A percentile compares a stretch with the other conserved stretches of the same genome.
These are phyloP conservation scores for Synanceia verrucosa DNA, from an alignment of 2,797 vertebrate genomes.

Conservation along the genomic window DNA sequence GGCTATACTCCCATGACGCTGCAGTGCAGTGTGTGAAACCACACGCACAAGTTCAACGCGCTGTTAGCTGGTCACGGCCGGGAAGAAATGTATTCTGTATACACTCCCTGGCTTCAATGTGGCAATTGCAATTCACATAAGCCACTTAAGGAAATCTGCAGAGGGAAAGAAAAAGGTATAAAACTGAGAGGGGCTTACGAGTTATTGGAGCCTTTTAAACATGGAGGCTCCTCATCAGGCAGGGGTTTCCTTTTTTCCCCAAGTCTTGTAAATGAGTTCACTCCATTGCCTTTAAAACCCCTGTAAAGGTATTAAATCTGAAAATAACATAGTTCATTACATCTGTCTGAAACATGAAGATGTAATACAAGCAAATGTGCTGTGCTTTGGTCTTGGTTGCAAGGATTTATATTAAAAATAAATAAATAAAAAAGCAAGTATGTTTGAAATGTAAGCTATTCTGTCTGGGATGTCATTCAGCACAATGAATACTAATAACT, in stretches of 20 bases:
- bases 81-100: slow-evolving; percentile 62
- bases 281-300: slow-evolving; percentile 67
- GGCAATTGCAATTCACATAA: slow-evolving; percentile 78
- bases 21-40: slow-evolving; percentile 63
- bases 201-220: slow-evolving; percentile 74
- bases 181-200: slow-evolving; percentile 68
- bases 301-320: slow-evolving; percentile 70
- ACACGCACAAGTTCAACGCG: slow-evolving; percentile 55
- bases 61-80: slow-evolving; percentile 66
- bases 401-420: slow-evolving; percentile 27
- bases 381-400: slow-evolving; percentile 54
- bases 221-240: slow-evolving; percentile 52
- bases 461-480: slow-evolving; percentile 55
- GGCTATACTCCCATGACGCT: slow-evolving; percentile 61
- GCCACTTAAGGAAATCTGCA: slow-evolving; percentile 79
- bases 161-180: slow-evolving; percentile 55
- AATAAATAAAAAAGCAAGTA: slow-evolving; percentile 12
- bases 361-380: slow-evolving; percentile 56
- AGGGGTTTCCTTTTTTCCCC: slow-evolving; percentile 35
- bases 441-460: slow-evolving; percentile 60
- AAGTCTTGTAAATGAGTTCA: slow-evolving; percentile 71
- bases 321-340: slow-evolving; percentile 78
- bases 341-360: slow-evolving; percentile 54
- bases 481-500: slow-evolving; percentile 70
- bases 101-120: slow-evolving; percentile 53